These are phyloP conservation scores for Apodemus sylvaticus DNA, from an alignment of 2,113 vertebrate genomes.

Conservation along the genomic window DNA sequence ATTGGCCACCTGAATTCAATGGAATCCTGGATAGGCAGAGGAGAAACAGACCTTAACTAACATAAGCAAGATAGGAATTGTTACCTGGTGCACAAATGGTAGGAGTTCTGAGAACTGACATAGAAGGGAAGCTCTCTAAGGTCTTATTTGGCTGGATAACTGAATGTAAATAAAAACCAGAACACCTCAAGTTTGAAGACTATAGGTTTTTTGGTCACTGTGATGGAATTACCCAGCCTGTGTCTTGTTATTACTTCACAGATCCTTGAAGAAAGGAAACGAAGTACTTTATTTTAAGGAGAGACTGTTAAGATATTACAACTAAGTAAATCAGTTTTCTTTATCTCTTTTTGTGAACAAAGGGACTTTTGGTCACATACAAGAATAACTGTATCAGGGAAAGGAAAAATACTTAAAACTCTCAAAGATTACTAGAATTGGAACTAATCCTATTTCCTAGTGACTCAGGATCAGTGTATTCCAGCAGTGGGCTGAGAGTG, in stretches of 20 bases:
- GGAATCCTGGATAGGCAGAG: constrained; percentile 26
- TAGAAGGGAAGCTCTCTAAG: neutral
- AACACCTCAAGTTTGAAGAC: neutral
- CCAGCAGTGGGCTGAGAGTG: neutral
- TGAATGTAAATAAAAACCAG: neutral
- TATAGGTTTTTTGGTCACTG: neutral
- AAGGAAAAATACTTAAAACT: constrained; percentile 28
- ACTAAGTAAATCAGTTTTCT: constrained; percentile 20
- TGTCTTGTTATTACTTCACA: neutral
- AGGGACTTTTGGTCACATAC: neutral
- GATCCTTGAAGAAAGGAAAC: neutral
- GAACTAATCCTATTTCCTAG: constrained; percentile 24
- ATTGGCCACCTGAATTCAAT: neutral
- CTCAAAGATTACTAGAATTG: neutral
- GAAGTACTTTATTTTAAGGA: neutral
- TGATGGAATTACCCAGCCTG: neutral
- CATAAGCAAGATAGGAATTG: neutral
- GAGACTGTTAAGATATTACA: neutral
- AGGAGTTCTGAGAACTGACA: neutral
- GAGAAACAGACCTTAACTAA: neutral
- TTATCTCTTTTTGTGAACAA: constrained; percentile 40
- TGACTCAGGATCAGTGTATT: neutral
- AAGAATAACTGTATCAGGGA: neutral
- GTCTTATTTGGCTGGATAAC: neutral
- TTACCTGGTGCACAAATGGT: neutral